Conservation (phyloP, 2,113 vertebrate species). For the Neolamprologus sp. region DNA sequence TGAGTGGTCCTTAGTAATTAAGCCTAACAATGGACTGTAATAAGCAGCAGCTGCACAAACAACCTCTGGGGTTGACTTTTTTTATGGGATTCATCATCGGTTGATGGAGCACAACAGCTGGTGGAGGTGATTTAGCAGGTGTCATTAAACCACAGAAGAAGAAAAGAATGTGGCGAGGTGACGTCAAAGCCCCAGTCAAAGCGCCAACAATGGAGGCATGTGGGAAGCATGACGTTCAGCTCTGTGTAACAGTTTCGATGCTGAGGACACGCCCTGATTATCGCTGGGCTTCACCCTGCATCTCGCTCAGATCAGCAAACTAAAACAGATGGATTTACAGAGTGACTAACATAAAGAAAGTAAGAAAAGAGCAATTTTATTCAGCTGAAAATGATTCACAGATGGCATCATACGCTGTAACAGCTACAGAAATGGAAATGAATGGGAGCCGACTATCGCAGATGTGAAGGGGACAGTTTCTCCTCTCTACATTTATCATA, state of each 20-base stretch:
- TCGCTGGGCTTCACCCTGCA: neutral
- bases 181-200: neutral
- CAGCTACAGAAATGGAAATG: neutral
- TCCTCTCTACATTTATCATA: neutral
- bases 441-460: neutral
- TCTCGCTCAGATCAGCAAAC: neutral
- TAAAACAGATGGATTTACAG: neutral
- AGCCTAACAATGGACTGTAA: neutral
- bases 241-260: neutral
- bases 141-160: neutral
- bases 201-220: neutral
- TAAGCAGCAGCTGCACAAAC: neutral
- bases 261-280: neutral
- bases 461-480: neutral
- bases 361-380: neutral
- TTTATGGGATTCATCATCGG: neutral
- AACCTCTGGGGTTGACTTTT: neutral
- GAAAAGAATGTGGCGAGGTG: neutral
- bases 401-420: neutral
- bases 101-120: neutral
- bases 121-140: neutral
- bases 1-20: neutral
- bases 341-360: neutral
- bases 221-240: neutral
- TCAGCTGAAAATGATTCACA: neutral